Evolutionary conservation across 2,888 invertebrate genomes (phyloP), one percentile per base, ranked within the genome.

Genomic region (Acrobasis suavella): DNA sequence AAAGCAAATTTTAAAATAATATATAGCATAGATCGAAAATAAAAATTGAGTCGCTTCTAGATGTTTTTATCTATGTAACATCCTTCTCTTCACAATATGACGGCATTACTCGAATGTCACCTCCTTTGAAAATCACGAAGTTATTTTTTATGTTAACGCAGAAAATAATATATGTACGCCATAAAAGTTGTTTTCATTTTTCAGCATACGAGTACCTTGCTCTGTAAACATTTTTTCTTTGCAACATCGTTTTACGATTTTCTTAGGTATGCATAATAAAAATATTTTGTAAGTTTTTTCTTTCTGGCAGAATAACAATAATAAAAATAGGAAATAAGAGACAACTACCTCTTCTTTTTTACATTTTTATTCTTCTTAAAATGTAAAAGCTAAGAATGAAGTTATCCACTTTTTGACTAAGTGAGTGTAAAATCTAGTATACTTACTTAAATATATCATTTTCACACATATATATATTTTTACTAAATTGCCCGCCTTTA

Each of bases 121-220:
- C 37, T 59, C 38, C 52, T 60, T 52, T 60, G 51, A 60, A 51
- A 60, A 60, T 60, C 60, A 60, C 9, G 49, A 14, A 42, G 22
- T 60, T 52, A 60, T 60, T 60, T 60, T 42, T 60, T 54, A 51
- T 51, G 15, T 16, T 16, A 7, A 58, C 50, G 58, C 22, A 22
- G 49, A 49, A 49, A 49, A 58, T n/a, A n/a, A n/a, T n/a, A n/a
- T 58, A 15, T 58, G 58, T 46, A 12, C 16, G 17, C 42, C 8
- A 10, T 56, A 16, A 56, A 56, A 39, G 17, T 51, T 52, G 46
- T 46, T 46, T 46, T 46, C n/a, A 46, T 46, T 14, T n/a, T 42
- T 46, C 46, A 46, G 10, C 14, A 14, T 46, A 22, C 22, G 22
- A 22, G 22, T 22, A 46, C 46, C 7, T 46, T 1, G 46, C 46